Base-by-base conservation (phyloP, 2,888 invertebrate species). In the Sphaerophoria taeniata region DNA sequence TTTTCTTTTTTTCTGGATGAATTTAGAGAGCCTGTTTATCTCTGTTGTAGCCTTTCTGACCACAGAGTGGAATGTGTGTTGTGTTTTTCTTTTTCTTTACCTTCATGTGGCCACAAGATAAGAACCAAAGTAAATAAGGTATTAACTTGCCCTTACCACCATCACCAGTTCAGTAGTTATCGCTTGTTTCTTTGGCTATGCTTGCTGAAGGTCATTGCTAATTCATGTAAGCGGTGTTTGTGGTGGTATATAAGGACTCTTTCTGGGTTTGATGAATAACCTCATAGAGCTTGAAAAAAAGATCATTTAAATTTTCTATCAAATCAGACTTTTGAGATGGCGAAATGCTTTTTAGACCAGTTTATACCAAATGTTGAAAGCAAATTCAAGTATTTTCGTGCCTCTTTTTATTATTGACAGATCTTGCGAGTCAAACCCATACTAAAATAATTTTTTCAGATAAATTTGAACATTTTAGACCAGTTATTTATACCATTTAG, bases 191-290 rank as follows among this genome's bases (percentile, higher is more conserved):
- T 73, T 72, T 63, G 53, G 63, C 36, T 53, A 58, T 55, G 49
- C 47, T 55, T 49, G 75, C 79, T 85, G 85, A 85, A 85, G 85
- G 85, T 85, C 85, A 85, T 85, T 73, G 85, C 85, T 85, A 85
- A 85, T 85, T 81, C 80, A 63, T 76, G 39, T 36, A 63, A 45
- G 45, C 76, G 56, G 14, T 73, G 84, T 70, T 24, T 24, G 24
- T 51, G 34, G 4, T 31, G 14, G 9, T 31, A n/a, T 9, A 1
- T 61, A 7, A 61, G 9, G 45, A 0, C 9, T 3, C 3, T 0
- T 9, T 7, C 11, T 43, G 11, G 14, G 63, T 63, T 6, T 33
- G 0, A 45, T 45, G 9, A 6, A 63, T 0, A 33, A 45, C 0
- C 63, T 63, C 33, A 47, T 11, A 31, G 12, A 55, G 4, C 6